Conservation (phyloP, 2,888 invertebrate species). For the Andrena marginata region DNA sequence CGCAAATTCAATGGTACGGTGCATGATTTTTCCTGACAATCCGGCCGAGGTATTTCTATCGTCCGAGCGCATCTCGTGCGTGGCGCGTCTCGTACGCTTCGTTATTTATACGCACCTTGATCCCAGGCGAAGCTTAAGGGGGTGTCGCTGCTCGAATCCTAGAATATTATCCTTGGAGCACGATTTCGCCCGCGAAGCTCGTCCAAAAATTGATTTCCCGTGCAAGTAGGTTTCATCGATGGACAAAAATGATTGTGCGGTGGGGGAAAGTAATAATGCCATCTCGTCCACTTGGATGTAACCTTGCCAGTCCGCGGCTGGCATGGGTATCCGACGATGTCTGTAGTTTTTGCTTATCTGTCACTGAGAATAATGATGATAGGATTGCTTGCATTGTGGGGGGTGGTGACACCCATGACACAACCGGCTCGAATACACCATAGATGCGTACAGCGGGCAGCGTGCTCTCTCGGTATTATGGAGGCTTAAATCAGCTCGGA, state of each 20-base stretch:
- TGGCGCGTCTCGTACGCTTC: neutral
- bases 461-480: conserved; percentile 71
- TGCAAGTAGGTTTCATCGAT: neutral
- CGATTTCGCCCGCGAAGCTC: neutral
- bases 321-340: conserved; percentile 13
- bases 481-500: conserved; percentile 78
- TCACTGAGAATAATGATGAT: conserved; percentile 65
- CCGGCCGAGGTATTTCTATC: conserved; percentile 55
- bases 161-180: neutral
- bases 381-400: conserved; percentile 64
- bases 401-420: conserved; percentile 67
- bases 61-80: conserved; percentile 30
- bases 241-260: neutral
- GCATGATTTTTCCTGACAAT: conserved; percentile 20
- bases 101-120: conserved; percentile 11
- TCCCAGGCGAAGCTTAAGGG: neutral
- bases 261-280: conserved; percentile 1
- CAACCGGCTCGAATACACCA: conserved; percentile 61
- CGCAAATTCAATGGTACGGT: conserved; percentile 67
- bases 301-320: neutral
- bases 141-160: too few relatives aligned
- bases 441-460: conserved; percentile 72
- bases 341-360: conserved; percentile 51
- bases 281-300: conserved; percentile 12
- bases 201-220: neutral